Evolutionary conservation across 2,113 vertebrate species (phyloP), one percentile per base, ranked within the genome.

Genomic region (Dipodomys merriami): DNA sequence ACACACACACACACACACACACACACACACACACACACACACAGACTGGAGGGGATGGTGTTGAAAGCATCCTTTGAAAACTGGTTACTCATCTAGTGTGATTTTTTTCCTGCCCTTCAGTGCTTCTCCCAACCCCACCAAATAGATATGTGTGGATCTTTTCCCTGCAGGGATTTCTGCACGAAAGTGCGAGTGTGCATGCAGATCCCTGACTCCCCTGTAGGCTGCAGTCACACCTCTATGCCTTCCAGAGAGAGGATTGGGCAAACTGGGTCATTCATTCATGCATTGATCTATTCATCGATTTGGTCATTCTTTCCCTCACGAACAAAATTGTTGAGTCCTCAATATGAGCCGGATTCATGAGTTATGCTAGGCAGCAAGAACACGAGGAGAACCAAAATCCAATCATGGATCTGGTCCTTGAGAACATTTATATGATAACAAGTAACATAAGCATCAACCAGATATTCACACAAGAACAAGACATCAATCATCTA

Each of bases 31-130:
- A 62, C 16, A 62, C 60, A 62, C 60, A n/a, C n/a, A n/a, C n/a
- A n/a, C n/a, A 62, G 5, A 60, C 60, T 49, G 49, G 49, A 49
- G 49, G 91, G 71, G 23, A 23, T 65, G 20, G 64, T 65, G 90
- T 91, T 85, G 94, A 85, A 95, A 95, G 95, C 94, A 96, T 92
- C 95, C 84, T 93, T 86, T 77, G 88, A 90, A 96, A 95, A 91
- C 60, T 91, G 91, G 78, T 93, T 88, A 88, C 79, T 96, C 94
- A 96, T 92, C 94, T 96, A 95, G 49, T 79, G 83, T 89, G 33
- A 68, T 67, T 82, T 82, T 67, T 87, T 33, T 7, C 0, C 3
- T 2, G 12, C 22, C 6, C 29, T 46, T 44, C 1, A 0, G 49
- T 2, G 60, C 9, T 67, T 65, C 78, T 12, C 78, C 53, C 25